Evolutionary conservation across 2,888 invertebrate species (phyloP).

Genomic region (Taenaris catops): DNA sequence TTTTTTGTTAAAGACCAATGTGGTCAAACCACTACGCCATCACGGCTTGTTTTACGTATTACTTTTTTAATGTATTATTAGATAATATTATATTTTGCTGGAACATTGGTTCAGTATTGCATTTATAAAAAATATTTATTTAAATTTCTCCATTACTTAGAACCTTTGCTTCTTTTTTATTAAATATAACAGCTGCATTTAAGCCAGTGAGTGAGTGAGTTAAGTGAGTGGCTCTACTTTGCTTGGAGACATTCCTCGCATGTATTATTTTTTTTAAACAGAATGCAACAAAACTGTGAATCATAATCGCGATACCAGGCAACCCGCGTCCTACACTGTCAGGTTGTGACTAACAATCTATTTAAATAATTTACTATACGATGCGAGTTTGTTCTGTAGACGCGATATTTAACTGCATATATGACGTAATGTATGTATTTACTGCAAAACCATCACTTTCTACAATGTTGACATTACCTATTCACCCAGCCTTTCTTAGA

Average conservation of each 20-base stretch:
- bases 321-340: constrained; percentile 11
- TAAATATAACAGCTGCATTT: no score
- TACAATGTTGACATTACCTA: constrained; percentile 45
- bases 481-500: constrained; percentile 47
- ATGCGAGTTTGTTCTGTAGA: constrained; percentile 20
- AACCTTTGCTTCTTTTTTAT: no score
- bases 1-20: no score
- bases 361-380: constrained; percentile 24
- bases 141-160: no score
- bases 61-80: no score
- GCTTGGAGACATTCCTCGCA: constrained; percentile 9
- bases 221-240: no score
- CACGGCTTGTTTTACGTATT: no score
- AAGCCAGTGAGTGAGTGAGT: no score
- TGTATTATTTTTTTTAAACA: constrained; percentile 15
- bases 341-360: constrained; percentile 19
- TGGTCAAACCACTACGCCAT: no score
- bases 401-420: constrained; percentile 4
- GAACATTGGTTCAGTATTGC: no score
- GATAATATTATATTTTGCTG: no score
- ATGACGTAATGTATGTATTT: constrained; percentile 24
- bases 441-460: constrained; percentile 12
- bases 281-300: constrained; percentile 33
- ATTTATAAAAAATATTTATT: no score
- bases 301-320: constrained; percentile 18